Base-by-base conservation (phyloP, 1,140 invertebrate genomes). In the Cydia pomonella region DNA sequence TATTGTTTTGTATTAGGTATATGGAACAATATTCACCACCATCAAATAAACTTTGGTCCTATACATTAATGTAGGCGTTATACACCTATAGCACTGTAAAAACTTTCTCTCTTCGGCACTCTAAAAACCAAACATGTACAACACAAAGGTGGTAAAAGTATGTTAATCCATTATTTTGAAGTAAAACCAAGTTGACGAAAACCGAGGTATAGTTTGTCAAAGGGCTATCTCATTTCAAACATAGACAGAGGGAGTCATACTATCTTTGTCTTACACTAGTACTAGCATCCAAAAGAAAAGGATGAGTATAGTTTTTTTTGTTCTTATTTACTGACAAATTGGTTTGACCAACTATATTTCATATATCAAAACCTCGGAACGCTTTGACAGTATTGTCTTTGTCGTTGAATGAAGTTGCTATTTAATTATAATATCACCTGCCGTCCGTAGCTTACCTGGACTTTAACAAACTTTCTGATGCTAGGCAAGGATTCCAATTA, bases 131-230 rank as follows among this genome's bases (percentile, higher is more conserved):
- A 47, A 47, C 44, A 47, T 13, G 44, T 2, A 47, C 44, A 47
- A 47, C 38, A 41, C 16, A 47, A 47, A 47, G 44, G 16, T 47
- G n/a, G 13, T 27, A 64, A 64, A 64, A 64, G 10, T 64, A 64
- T 64, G 62, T 64, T 64, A 64, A 63, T 63, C 59, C 62, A 27
- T 25, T 27, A 25, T 64, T 64, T 64, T 25, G 62, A 64, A 64
- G 62, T 18, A 10, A 38, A 66, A 64, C 50, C 50, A 62, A 64
- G 62, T 64, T 64, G 62, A 27, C 25, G 38, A 66, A 66, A 66
- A 66, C 27, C 29, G 5, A 66, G 62, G 10, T 64, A n/a, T n/a
- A n/a, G n/a, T n/a, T n/a, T n/a, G n/a, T n/a, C n/a, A n/a, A n/a
- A n/a, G n/a, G n/a, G n/a, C n/a, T n/a, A n/a, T n/a, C n/a, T n/a